Base-by-base conservation (phyloP, 2,888 invertebrate genomes). In the Melanchra persicariae region DNA sequence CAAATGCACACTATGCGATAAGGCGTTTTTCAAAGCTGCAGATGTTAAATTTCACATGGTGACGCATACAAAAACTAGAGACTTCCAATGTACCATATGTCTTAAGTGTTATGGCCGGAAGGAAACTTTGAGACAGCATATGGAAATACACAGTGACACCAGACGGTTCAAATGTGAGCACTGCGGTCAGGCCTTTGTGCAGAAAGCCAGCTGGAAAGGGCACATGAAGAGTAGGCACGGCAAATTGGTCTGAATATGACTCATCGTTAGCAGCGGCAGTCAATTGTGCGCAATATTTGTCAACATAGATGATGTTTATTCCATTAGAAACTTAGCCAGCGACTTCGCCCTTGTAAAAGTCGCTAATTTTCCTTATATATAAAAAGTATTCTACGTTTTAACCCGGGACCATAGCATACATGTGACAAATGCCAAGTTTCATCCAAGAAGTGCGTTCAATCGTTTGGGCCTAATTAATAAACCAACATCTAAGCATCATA, bases 21-120 rank as follows among this genome's bases (percentile, higher is more conserved):
- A 63, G 61, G 57, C 62, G 8, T 84, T 84, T 55, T 84, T 57
- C 30, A 7, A 10, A 65, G 24, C 47, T 0, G 89, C 87, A 47
- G 85, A 87, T 37, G 89, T 91, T 88, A 91, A 88, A 87, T 91
- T 34, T 91, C 91, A 51, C 94, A 95, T 76, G 89, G 72, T 75
- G 6, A 72, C 30, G 10, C 72, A 72, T 26, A 72, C 91, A 0
- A 92, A 91, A 0, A 81, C 85, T 3, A 91, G 88, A 69, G 87
- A 89, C 0, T 92, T 88, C 58, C 85, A 90, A 55, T 96, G 95
- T 68, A 84, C 87, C 3, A 77, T 93, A 0, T 96, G 96, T 57
- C 77, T 87, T 4, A 95, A 94, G 69, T 60, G 77, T 0, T 92
- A 87, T 68, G 74, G 79, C 0, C 82, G 91, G 12, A 83, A 85